Evolutionary conservation across 2,113 vertebrate genomes (phyloP).

Genomic region (Amphilophus citrinellus): DNA sequence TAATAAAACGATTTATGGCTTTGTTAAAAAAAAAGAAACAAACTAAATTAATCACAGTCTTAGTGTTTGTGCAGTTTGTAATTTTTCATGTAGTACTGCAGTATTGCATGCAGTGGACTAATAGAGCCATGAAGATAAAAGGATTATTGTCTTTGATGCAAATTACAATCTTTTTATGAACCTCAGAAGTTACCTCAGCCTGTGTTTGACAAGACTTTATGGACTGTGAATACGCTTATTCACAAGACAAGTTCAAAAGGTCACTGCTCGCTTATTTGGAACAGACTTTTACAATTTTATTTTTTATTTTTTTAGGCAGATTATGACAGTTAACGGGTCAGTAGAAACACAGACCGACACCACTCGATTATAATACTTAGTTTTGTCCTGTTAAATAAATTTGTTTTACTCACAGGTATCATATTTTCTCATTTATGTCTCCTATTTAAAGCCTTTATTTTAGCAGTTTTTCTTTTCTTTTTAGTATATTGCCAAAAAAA

Average conservation of each 20-base stretch:
- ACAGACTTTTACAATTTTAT: not conserved
- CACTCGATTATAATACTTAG: not conserved
- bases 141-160: not conserved
- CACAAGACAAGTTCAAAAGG: not conserved
- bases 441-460: no score
- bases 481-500: not conserved
- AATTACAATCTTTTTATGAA: not conserved
- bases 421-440: not conserved
- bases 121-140: not conserved
- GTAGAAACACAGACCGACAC: not conserved
- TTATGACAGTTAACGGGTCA: not conserved
- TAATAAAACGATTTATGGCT: not conserved
- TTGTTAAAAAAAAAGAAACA: not conserved
- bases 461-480: no score
- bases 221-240: not conserved
- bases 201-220: not conserved
- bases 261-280: no score
- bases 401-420: not conserved
- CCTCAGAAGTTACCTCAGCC: not conserved
- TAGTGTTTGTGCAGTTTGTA: not conserved
- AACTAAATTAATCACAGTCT: not conserved
- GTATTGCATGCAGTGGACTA: not conserved
- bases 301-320: accelerated
- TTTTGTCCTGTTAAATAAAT: not conserved
- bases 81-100: not conserved